Base-by-base conservation (phyloP, 2,797 vertebrate genomes). In the Lutjanus argentimaculatus region DNA sequence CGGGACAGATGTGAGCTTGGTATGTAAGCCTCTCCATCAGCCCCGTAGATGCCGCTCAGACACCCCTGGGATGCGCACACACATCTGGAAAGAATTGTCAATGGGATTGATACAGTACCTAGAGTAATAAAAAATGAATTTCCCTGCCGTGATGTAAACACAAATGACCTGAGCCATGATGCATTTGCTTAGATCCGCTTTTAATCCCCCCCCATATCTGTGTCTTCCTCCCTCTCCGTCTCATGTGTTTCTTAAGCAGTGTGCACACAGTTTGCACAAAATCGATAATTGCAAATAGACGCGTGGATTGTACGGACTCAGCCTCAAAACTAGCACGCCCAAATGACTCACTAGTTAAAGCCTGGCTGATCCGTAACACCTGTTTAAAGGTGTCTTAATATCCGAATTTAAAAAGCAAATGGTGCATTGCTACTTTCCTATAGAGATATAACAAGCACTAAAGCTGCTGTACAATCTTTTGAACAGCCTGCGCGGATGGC, bases 21-120 rank as follows among this genome's bases (percentile, higher is more conserved):
- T 88, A n/a, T 89, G 55, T 86, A 87, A 94, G 93, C 89, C 88
- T 86, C 90, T 90, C 86, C 88, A 83, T 89, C 91, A 92, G 88
- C 83, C 77, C 84, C 65, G 83, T 78, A 65, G 83, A 88, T 87
- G 87, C 90, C 15, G 88, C 89, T 89, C 85, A 92, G 91, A 91
- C 89, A 78, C 94, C 91, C 93, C 73, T 49, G 93, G 93, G 95
- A 94, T 36, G 6, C 78, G 2, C 52, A 4, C 57, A 83, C 94
- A 95, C 95, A 96, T 95, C 95, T 96, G 95, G 95, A 93, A 86
- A 51, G 93, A 93, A 95, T 90, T 79, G 91, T 93, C 93, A 86
- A 56, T 70, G 92, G 94, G 91, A 90, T 84, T 91, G 91, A 92
- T 93, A 88, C 82, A 72, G 89, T 88, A 89, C 91, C 93, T 78